A percentile compares a stretch with the other conserved stretches of the same genome.
phyloP scores from a whole-genome alignment of 2,797 vertebrate species.

The Caiman crocodilus region DNA sequence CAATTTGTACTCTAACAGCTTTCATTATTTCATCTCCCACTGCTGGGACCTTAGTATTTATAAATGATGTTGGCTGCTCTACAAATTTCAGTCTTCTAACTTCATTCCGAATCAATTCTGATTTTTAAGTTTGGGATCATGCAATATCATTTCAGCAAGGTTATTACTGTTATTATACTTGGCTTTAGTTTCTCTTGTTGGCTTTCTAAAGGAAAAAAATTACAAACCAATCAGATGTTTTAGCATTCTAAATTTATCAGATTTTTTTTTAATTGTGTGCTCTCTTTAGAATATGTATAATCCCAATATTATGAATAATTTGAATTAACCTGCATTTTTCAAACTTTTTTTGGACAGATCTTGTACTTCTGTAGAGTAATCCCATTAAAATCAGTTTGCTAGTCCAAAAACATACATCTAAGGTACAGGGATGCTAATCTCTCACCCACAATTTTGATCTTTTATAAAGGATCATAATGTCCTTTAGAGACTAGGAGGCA shows the following conservation, averaged over 20 bases:
- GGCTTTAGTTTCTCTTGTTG: conserved; percentile 8
- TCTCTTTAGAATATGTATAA: not conserved
- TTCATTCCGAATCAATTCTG: not conserved
- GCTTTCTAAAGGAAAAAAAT: not conserved
- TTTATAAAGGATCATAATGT: not conserved
- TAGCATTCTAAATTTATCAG: not conserved
- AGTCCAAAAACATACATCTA: conserved; percentile 33
- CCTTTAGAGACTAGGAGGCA: conserved; percentile 18
- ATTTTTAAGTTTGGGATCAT: not conserved
- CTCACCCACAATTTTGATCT: not conserved
- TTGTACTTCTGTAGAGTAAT: not conserved
- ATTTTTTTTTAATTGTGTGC: not conserved
- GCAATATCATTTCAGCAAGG: not conserved
- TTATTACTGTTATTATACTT: conserved; percentile 8
- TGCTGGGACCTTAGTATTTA: conserved; percentile 21
- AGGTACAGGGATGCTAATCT: conserved; percentile 37
- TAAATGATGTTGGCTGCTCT: not conserved
- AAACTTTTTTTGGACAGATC: not conserved
- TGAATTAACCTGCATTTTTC: conserved; percentile 21
- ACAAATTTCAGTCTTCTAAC: not conserved
- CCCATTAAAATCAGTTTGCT: conserved; percentile 2
- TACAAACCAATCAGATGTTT: not conserved
- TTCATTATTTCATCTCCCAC: conserved; percentile 20
- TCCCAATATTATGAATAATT: not conserved
- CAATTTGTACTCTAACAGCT: conserved; percentile 33